Conservation (phyloP, 2,888 invertebrate species). For the Hirtodrosophila duncani region DNA sequence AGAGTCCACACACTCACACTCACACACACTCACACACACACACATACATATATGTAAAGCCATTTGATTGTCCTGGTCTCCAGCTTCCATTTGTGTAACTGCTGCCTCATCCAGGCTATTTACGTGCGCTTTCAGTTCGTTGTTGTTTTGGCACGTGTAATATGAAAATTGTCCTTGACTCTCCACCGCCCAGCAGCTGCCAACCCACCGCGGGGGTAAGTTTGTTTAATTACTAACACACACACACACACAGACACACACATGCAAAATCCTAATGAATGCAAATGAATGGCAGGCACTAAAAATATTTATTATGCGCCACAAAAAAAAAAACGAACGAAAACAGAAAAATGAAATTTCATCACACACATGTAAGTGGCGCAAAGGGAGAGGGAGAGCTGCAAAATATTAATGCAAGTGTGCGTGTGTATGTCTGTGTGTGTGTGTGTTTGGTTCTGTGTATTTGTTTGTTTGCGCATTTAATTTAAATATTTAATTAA, state of each 20-base stretch:
- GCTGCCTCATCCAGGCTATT: conserved; percentile 16
- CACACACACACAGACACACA: neutral
- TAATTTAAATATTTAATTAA: conserved; percentile 70
- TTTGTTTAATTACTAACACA: conserved; percentile 55
- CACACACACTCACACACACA: conserved; percentile 3
- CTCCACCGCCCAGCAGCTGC: conserved; percentile 27
- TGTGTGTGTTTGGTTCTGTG: conserved; percentile 17
- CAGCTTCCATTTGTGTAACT: conserved; percentile 18
- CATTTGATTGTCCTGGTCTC: too few relatives aligned
- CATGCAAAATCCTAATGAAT: conserved; percentile 52
- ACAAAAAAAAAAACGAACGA: conserved; percentile 7
- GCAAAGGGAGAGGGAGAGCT: conserved; percentile 1
- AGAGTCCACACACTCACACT: neutral
- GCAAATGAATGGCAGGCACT: conserved; percentile 65
- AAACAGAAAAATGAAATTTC: conserved; percentile 42
- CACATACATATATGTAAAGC: conserved; percentile 3
- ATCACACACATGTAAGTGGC: conserved; percentile 28
- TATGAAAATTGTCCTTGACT: conserved; percentile 64
- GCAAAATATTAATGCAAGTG: conserved; percentile 12
- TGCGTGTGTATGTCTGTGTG: conserved; percentile 8
- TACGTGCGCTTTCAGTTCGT: conserved; percentile 24
- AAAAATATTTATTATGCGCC: conserved; percentile 59
- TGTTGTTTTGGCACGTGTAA: conserved; percentile 48
- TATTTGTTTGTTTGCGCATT: conserved; percentile 52
- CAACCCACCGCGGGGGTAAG: conserved; percentile 20